Evolutionary conservation across 2,797 vertebrate genomes (phyloP).

Genomic region (Coendou prehensilis): DNA sequence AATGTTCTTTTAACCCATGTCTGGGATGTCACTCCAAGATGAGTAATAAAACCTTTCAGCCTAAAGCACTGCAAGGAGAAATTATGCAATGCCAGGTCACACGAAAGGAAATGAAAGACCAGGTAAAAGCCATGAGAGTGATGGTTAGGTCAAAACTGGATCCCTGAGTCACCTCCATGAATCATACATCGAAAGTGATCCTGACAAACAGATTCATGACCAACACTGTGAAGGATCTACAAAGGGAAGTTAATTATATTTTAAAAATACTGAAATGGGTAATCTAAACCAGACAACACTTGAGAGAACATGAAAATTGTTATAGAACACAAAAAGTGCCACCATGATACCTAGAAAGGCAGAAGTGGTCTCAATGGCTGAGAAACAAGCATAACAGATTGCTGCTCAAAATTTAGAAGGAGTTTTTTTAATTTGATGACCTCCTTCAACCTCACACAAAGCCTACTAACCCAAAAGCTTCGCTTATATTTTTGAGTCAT

Average conservation of each 20-base stretch:
- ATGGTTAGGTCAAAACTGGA: neutral
- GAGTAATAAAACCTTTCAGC: neutral
- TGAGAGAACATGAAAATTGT: neutral
- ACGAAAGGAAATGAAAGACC: neutral
- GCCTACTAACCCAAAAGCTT: neutral
- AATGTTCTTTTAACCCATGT: neutral
- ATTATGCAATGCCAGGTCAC: neutral
- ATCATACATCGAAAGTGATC: neutral
- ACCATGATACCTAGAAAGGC: neutral
- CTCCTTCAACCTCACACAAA: neutral
- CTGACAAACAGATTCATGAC: neutral
- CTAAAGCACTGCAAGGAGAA: neutral
- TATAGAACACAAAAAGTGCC: neutral
- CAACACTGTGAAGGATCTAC: neutral
- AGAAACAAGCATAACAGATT: neutral
- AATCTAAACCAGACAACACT: neutral
- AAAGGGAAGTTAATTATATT: neutral
- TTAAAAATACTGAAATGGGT: neutral
- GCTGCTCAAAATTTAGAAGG: neutral
- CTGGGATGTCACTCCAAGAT: neutral
- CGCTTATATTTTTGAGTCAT: slow-evolving; percentile 32
- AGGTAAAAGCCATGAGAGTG: neutral
- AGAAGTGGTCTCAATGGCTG: neutral
- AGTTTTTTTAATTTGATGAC: slow-evolving; percentile 37
- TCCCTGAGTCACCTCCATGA: neutral